Evolutionary conservation across 1,140 invertebrate species (phyloP).

Genomic region (Zaprionus nigranus): DNA sequence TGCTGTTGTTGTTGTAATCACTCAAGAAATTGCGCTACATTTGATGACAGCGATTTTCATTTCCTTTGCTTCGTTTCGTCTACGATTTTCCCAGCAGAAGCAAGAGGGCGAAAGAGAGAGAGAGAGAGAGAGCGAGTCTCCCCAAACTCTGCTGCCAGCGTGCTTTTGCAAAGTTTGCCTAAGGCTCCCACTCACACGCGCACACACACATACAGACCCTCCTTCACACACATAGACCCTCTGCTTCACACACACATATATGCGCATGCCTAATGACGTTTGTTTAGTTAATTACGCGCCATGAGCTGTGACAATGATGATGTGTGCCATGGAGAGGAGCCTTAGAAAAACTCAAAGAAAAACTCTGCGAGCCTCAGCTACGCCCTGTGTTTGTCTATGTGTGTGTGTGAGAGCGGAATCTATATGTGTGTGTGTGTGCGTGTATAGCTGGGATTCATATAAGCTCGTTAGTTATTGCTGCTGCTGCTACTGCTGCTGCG

Average conservation of each 20-base stretch:
- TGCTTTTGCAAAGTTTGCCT: not conserved
- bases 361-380: conserved; percentile 6
- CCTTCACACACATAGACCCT: conserved; percentile 11
- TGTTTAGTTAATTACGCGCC: conserved; percentile 83
- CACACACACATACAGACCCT: not conserved
- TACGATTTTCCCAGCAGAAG: conserved; percentile 1
- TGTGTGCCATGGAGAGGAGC: conserved; percentile 46
- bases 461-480: conserved; percentile 72
- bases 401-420: not conserved
- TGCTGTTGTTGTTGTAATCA: conserved; percentile 74
- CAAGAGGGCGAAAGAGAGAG: not conserved
- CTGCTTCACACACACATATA: conserved; percentile 35
- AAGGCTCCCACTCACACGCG: conserved; percentile 6
- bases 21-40: conserved; percentile 81
- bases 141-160: not conserved
- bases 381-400: not conserved
- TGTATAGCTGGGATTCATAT: conserved; percentile 33
- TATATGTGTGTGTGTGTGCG: conserved; percentile 25
- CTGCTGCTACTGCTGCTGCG: conserved; percentile 52
- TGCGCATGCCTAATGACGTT: conserved; percentile 80
- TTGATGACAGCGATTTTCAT: conserved; percentile 82
- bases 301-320: conserved; percentile 82
- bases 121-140: not conserved
- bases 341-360: conserved; percentile 47
- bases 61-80: conserved; percentile 48